Percentiles rank a stretch among this genome's conserved stretches.
These are phyloP conservation scores for Sipha flava DNA, from an alignment of 1,140 invertebrate species.

Conservation along the genomic window DNA sequence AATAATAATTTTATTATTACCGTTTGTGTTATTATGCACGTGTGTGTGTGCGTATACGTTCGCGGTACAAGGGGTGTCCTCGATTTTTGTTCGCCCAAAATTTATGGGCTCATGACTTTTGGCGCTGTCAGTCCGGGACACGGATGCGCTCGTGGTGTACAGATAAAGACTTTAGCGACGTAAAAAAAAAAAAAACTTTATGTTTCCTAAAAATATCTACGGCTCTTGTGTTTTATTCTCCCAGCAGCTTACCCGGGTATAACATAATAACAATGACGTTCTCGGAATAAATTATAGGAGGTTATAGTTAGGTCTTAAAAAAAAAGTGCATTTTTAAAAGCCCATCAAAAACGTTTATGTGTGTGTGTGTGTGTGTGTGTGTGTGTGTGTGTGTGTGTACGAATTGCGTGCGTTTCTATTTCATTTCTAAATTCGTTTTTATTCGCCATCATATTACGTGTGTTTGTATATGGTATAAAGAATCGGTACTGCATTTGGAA, in stretches of 20 bases:
- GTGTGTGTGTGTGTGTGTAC: no score
- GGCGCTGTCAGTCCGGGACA: neutral
- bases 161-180: constrained; percentile 15
- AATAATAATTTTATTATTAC: neutral
- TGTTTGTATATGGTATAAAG: no score
- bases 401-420: no score
- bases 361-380: no score
- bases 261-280: neutral
- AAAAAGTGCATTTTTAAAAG: neutral
- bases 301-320: neutral
- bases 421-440: no score
- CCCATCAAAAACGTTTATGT: no score
- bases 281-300: neutral
- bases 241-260: no score
- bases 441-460: no score
- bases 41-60: no score
- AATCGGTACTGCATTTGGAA: no score
- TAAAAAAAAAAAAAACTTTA: neutral
- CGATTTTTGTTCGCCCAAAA: neutral
- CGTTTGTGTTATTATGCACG: no score
- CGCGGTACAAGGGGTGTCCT: neutral
- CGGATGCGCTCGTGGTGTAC: neutral
- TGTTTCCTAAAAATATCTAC: constrained; percentile 16
- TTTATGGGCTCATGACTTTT: constrained; percentile 1
- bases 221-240: neutral